phyloP scores from a whole-genome alignment of 2,113 vertebrate genomes.

The Tragelaphus strepsiceros region DNA sequence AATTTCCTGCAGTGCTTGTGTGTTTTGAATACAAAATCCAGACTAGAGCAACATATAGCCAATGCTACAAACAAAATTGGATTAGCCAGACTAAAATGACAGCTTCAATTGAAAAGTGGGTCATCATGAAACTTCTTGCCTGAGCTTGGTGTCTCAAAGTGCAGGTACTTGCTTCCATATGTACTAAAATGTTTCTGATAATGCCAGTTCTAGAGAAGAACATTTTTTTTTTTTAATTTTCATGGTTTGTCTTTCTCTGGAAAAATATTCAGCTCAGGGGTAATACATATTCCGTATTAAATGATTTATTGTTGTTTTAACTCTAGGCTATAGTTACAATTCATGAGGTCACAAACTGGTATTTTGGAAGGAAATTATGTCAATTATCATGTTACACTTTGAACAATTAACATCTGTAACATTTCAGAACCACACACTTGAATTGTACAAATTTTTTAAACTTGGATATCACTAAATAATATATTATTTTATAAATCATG shows the following conservation, averaged over 20 bases:
- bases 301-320: conserved; percentile 1
- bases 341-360: not conserved
- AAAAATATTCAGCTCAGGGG: not conserved
- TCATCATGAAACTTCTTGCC: not conserved
- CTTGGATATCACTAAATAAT: conserved; percentile 52
- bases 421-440: not conserved
- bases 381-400: not conserved
- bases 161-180: not conserved
- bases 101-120: not conserved
- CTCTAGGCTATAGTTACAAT: conserved; percentile 33
- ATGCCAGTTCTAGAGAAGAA: not conserved
- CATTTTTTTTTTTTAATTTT: not conserved
- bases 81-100: not conserved
- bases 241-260: not conserved
- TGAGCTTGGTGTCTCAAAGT: not conserved
- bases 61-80: not conserved
- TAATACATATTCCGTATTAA: conserved; percentile 31
- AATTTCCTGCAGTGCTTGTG: not conserved
- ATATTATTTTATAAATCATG: conserved; percentile 62
- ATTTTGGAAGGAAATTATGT: not conserved
- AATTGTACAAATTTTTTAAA: conserved; percentile 39
- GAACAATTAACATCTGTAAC: not conserved
- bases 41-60: not conserved
- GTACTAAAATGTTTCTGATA: not conserved
- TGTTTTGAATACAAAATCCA: conserved; percentile 8